phyloP scores from a whole-genome alignment of 1,140 invertebrate species.

The Aphaenogaster ashmeadi region DNA sequence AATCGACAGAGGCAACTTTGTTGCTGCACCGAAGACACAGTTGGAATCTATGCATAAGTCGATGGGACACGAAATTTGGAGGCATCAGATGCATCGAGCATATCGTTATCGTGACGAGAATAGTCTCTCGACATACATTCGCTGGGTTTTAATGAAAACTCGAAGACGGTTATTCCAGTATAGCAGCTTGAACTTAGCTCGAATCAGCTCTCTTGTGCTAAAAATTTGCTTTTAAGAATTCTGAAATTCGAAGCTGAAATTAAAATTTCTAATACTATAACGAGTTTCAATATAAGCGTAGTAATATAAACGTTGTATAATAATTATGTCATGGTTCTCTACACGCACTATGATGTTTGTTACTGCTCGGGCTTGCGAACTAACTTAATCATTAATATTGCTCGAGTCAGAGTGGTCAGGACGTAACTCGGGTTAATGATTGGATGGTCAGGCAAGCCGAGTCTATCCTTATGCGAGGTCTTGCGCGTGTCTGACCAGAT shows the following conservation, averaged over 20 bases:
- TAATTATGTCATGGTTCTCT: background rate
- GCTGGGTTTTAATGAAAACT: background rate
- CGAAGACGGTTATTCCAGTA: background rate
- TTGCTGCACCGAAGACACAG: conserved; percentile 53
- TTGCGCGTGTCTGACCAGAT: conserved; percentile 23
- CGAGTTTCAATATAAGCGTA: background rate
- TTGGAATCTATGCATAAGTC: conserved; percentile 52
- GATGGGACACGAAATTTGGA: conserved; percentile 24
- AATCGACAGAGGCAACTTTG: conserved; percentile 61
- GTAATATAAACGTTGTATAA: background rate
- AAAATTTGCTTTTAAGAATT: background rate
- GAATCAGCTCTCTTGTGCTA: background rate
- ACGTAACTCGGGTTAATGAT: conserved; percentile 63
- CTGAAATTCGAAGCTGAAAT: background rate
- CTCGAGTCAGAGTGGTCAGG: conserved; percentile 21
- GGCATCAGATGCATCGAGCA: conserved; percentile 2
- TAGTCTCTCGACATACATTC: background rate
- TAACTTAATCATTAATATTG: conserved; percentile 56
- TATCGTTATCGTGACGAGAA: conserved; percentile 30
- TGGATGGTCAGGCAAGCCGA: conserved; percentile 34
- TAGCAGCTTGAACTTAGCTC: background rate
- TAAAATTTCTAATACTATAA: background rate
- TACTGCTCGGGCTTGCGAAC: background rate
- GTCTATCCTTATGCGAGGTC: conserved; percentile 52
- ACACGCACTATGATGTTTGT: background rate